Conservation (phyloP, 2,113 vertebrate species). For the Xenopus laevis region DNA sequence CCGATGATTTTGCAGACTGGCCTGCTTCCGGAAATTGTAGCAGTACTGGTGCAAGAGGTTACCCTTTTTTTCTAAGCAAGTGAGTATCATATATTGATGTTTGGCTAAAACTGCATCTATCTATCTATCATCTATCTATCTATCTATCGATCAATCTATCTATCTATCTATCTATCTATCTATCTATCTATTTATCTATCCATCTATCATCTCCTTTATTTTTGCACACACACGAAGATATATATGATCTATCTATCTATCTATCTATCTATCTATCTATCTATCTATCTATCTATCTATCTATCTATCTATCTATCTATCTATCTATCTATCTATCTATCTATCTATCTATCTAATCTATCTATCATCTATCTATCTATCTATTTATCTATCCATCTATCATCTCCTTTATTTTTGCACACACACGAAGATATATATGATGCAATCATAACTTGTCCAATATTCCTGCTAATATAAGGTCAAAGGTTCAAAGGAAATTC, state of each 20-base stretch:
- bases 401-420: no score
- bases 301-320: not conserved
- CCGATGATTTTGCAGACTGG: conserved; percentile 27
- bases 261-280: not conserved
- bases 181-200: no score
- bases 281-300: not conserved
- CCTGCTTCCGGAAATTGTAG: conserved; percentile 4
- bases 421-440: no score
- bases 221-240: no score
- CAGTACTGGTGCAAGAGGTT: conserved; percentile 15
- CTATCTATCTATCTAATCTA: not conserved
- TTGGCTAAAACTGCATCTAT: not conserved
- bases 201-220: no score
- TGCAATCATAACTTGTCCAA: no score
- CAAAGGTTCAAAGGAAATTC: no score
- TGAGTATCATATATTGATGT: not conserved
- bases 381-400: not conserved
- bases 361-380: not conserved
- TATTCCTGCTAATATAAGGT: no score
- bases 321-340: not conserved
- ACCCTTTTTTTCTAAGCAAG: not conserved
- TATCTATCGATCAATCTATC: not conserved
- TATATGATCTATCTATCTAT: not conserved
- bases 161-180: no score
- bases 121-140: not conserved